phyloP scores from a whole-genome alignment of 2,113 vertebrate species.

The Penelope pileata region DNA sequence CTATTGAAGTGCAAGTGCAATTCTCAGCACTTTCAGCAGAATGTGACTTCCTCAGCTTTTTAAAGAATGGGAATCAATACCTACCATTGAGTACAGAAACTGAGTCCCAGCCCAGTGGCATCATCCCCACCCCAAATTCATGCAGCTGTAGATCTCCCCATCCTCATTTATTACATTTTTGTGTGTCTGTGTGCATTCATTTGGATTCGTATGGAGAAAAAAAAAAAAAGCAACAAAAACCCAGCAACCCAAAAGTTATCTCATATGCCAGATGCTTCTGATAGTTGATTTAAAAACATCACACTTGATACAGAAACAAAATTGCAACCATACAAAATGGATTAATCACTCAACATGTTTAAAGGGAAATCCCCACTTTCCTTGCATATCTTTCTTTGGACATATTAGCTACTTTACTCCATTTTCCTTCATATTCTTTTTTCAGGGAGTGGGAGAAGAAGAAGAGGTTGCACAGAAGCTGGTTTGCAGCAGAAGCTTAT shows the following conservation, averaged over 20 bases:
- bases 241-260: background rate
- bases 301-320: background rate
- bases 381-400: background rate
- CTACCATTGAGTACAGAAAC: rapidly evolving
- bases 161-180: background rate
- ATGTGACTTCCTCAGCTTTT: background rate
- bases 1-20: background rate
- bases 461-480: background rate
- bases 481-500: background rate
- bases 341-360: background rate
- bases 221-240: background rate
- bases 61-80: background rate
- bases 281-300: background rate
- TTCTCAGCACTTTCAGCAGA: background rate
- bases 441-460: background rate
- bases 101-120: background rate
- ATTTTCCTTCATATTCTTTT: background rate
- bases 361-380: background rate
- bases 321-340: background rate
- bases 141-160: rapidly evolving
- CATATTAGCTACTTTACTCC: background rate
- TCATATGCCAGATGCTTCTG: background rate
- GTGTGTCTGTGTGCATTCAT: background rate
- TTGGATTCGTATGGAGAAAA: background rate
- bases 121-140: background rate